Base-by-base conservation (phyloP, 2,888 invertebrate species). In the Latheticus oryzae region DNA sequence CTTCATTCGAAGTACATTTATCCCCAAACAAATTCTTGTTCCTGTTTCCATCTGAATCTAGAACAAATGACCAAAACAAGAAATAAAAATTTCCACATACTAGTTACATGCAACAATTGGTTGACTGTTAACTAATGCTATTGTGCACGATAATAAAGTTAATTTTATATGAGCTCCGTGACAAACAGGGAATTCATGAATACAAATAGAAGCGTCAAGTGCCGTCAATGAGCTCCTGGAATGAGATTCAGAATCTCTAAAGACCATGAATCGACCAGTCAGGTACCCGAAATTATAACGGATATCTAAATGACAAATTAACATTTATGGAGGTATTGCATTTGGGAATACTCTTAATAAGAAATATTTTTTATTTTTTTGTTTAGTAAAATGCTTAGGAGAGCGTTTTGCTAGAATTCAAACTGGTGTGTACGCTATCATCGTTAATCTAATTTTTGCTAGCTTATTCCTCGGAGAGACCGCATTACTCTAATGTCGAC, bases 1-100 rank as follows among this genome's bases (percentile, higher is more conserved):
- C 91, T 55, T 80, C 76, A 47, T 86, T 85, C 48, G 83, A 81
- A 21, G 84, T 84, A 77, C 93, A 93, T 64, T 82, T 82, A 79
- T 93, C 93, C 11, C 92, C 90, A 73, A 89, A 89, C 35, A 51
- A 28, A 16, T 40, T 32, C 16, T 52, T 33, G 8, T 28, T 21
- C 3, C 76, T 85, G 85, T 62, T 78, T 76, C 81, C 77, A 76
- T 84, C 86, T 82, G 74, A 4, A 73, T 76, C 64, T n/a, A n/a
- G n/a, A 59, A 60, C 63, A 11, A 13, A 47, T 7, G 8, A 5
- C 26, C 33, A 17, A 21, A 28, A 45, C 28, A 69, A 64, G 28
- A 17, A 24, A 37, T 17, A 48, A 24, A 54, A 40, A 33, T 47
- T 11, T 24, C 19, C 8, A 21, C 11, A 2, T 26, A 30, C n/a